These are phyloP conservation scores for Apodemus agrarius DNA, from an alignment of 2,797 vertebrate species.

Conservation along the genomic window DNA sequence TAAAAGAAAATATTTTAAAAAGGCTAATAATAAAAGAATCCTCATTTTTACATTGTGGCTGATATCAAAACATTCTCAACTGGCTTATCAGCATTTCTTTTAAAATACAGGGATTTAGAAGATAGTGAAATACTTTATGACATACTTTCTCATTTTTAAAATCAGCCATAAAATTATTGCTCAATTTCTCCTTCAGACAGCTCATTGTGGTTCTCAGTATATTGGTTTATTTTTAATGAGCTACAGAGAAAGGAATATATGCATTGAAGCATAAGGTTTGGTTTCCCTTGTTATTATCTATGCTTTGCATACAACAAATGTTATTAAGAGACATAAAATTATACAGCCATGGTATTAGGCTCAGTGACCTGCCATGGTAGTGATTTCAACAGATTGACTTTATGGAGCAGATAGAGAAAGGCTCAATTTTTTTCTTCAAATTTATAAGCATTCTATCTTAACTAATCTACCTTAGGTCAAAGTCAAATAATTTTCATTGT, in stretches of 20 bases:
- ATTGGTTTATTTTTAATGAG: slow-evolving; percentile 49
- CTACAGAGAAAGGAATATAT: slow-evolving; percentile 1
- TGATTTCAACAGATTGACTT: slow-evolving; percentile 74
- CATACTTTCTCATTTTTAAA: background rate
- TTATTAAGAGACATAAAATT: slow-evolving; percentile 82
- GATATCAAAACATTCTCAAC: background rate
- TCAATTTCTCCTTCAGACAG: slow-evolving; percentile 46
- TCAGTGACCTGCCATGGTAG: slow-evolving; percentile 69
- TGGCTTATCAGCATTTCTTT: background rate
- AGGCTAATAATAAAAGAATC: background rate
- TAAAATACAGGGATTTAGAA: background rate
- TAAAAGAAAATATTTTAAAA: background rate
- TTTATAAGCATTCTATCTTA: slow-evolving; percentile 72
- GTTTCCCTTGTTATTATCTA: slow-evolving; percentile 72
- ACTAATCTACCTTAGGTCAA: slow-evolving; percentile 63
- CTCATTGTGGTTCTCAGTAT: background rate
- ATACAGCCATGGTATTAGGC: slow-evolving; percentile 52
- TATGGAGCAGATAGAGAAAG: slow-evolving; percentile 53
- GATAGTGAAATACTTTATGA: background rate
- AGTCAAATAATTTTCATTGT: slow-evolving; percentile 65
- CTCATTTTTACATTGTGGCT: background rate
- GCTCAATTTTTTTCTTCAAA: slow-evolving; percentile 59
- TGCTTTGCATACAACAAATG: slow-evolving; percentile 67
- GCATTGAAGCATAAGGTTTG: slow-evolving; percentile 53
- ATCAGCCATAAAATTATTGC: background rate